phyloP scores from a whole-genome alignment of 2,797 vertebrate genomes.

The Poliocrania exsul region DNA sequence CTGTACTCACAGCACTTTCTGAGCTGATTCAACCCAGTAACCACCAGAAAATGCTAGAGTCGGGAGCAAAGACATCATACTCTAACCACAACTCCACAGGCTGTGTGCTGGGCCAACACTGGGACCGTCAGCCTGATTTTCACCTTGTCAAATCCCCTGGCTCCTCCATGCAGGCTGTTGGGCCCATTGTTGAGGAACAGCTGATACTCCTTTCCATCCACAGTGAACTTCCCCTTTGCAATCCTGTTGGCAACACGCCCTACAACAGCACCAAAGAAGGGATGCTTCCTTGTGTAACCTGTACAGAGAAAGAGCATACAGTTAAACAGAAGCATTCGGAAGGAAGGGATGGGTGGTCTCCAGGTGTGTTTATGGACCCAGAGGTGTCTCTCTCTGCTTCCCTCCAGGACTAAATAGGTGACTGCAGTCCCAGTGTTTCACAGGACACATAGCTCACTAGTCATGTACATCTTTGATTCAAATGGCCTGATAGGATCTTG shows the following conservation, averaged over 20 bases:
- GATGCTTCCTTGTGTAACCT: constrained; percentile 88
- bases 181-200: constrained; percentile 89
- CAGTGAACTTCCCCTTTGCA: constrained; percentile 80
- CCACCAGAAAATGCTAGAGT: background rate
- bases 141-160: constrained; percentile 92
- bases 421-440: background rate
- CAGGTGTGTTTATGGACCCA: background rate
- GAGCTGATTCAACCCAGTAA: background rate
- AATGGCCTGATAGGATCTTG: background rate
- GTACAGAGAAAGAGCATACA: background rate
- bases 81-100: background rate
- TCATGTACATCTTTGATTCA: accelerated
- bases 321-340: background rate
- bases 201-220: constrained; percentile 83
- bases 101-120: background rate
- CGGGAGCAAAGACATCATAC: accelerated
- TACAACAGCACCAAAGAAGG: constrained; percentile 88
- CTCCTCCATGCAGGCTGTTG: constrained; percentile 91
- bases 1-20: background rate
- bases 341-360: background rate
- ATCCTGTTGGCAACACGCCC: constrained; percentile 94
- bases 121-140: background rate
- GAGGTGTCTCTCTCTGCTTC: background rate
- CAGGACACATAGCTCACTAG: background rate
- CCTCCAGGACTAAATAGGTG: background rate